Percentiles rank a stretch among this genome's conserved stretches.
These are phyloP conservation scores for Drosophila atroscutellata DNA, from an alignment of 2,888 invertebrate species.

Conservation along the genomic window DNA sequence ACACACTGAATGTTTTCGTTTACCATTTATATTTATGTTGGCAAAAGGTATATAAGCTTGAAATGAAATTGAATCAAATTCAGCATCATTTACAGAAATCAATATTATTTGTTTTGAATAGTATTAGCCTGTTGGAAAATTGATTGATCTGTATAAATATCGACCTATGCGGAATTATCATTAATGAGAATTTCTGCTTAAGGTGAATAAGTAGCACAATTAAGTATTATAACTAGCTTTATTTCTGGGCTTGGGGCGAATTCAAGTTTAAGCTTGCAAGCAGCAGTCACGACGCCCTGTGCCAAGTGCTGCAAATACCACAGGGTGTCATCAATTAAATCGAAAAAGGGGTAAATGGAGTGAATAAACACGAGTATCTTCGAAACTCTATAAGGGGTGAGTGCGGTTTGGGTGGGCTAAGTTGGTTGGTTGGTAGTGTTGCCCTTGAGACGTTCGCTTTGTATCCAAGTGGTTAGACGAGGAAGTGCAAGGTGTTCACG, in stretches of 20 bases:
- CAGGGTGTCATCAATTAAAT: neutral
- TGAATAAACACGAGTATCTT: neutral
- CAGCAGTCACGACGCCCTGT: neutral
- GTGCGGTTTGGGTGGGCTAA: neutral
- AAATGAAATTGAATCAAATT: neutral
- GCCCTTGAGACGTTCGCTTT: constrained; percentile 45
- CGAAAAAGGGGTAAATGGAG: neutral
- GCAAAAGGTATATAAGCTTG: constrained; percentile 10
- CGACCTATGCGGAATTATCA: neutral
- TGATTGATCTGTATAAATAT: neutral
- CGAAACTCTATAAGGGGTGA: neutral
- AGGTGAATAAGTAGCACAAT: neutral
- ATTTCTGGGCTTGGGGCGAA: neutral
- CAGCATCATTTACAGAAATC: neutral
- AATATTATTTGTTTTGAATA: neutral
- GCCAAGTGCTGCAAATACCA: neutral
- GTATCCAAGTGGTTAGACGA: constrained; percentile 41
- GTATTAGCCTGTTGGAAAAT: neutral
- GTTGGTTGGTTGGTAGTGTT: constrained; percentile 11
- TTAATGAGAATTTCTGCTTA: neutral
- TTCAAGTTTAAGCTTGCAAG: neutral
- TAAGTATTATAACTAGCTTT: neutral
- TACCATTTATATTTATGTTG: constrained; percentile 4
- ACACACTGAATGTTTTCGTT: constrained; percentile 18
- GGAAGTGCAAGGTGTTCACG: constrained; percentile 57